Conservation (phyloP, 2,888 invertebrate species). For the Aspidapion aeneum region DNA sequence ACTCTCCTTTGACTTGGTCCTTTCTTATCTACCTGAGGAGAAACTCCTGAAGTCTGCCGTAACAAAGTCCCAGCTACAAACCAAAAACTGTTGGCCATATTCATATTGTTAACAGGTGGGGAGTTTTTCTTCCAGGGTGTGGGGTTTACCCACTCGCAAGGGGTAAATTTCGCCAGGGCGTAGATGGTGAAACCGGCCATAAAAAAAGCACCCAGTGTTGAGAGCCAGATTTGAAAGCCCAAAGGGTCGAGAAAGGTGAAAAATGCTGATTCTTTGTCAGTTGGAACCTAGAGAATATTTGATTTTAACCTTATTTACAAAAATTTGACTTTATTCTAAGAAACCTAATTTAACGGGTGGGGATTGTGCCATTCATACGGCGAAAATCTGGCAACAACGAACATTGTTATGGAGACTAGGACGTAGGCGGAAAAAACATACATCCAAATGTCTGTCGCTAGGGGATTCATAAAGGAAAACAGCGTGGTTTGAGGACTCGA, state of each 20-base stretch:
- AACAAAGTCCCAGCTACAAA: conserved; percentile 86
- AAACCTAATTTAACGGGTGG: conserved; percentile 61
- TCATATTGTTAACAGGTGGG: conserved; percentile 64
- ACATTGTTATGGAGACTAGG: conserved; percentile 73
- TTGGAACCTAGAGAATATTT: conserved; percentile 51
- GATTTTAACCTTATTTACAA: background rate
- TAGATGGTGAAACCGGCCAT: conserved; percentile 58
- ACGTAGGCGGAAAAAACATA: conserved; percentile 79
- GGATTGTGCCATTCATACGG: conserved; percentile 80
- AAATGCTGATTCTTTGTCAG: conserved; percentile 55
- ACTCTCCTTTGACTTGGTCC: too few relatives aligned
- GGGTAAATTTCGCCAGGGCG: conserved; percentile 58
- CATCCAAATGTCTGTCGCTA: conserved; percentile 84
- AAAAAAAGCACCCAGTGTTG: conserved; percentile 58
- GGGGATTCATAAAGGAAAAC: conserved; percentile 85
- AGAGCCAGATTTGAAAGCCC: conserved; percentile 63
- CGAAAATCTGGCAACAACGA: conserved; percentile 74
- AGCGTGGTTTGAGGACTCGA: conserved; percentile 65
- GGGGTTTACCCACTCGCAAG: conserved; percentile 60
- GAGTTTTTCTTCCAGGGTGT: conserved; percentile 41
- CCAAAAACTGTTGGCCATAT: conserved; percentile 81
- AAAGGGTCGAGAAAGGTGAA: conserved; percentile 66
- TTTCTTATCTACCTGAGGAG: conserved; percentile 65
- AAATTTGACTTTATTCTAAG: too few relatives aligned
- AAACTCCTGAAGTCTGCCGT: conserved; percentile 78